Conservation (phyloP, 2,888 invertebrate species). For the Tryphoninae sp. region DNA sequence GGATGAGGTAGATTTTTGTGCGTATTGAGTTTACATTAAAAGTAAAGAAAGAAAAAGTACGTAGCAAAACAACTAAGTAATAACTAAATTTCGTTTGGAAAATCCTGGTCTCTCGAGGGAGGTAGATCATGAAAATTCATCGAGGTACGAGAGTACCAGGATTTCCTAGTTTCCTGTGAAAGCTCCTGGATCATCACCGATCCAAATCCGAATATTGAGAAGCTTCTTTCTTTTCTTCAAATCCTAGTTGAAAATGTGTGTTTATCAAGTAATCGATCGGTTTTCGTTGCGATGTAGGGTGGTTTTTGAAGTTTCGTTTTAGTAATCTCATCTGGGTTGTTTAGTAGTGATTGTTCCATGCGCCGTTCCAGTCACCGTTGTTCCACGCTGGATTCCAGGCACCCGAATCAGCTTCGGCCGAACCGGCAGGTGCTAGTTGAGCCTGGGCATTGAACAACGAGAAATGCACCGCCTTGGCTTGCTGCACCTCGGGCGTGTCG, state of each 20-base stretch:
- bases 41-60: slow-evolving; percentile 3
- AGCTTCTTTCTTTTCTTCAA: background rate
- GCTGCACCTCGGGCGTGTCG: slow-evolving; percentile 80
- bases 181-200: background rate
- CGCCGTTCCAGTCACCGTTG: slow-evolving; percentile 66
- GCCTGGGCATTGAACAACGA: slow-evolving; percentile 77
- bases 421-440: slow-evolving; percentile 68
- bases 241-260: slow-evolving; percentile 12
- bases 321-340: slow-evolving; percentile 30
- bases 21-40: slow-evolving; percentile 15
- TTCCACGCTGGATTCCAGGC: slow-evolving; percentile 71
- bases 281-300: slow-evolving; percentile 35
- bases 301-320: slow-evolving; percentile 20
- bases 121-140: slow-evolving; percentile 55
- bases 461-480: slow-evolving; percentile 80
- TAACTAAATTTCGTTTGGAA: slow-evolving; percentile 36
- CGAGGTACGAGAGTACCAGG: slow-evolving; percentile 52
- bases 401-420: slow-evolving; percentile 69
- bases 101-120: slow-evolving; percentile 43
- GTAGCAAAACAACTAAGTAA: background rate
- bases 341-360: slow-evolving; percentile 68
- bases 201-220: background rate
- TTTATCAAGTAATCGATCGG: slow-evolving; percentile 17
- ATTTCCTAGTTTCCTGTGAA: slow-evolving; percentile 14
- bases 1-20: slow-evolving; percentile 53